Base-by-base conservation (phyloP, 2,113 vertebrate genomes). In the Piprites chloris region DNA sequence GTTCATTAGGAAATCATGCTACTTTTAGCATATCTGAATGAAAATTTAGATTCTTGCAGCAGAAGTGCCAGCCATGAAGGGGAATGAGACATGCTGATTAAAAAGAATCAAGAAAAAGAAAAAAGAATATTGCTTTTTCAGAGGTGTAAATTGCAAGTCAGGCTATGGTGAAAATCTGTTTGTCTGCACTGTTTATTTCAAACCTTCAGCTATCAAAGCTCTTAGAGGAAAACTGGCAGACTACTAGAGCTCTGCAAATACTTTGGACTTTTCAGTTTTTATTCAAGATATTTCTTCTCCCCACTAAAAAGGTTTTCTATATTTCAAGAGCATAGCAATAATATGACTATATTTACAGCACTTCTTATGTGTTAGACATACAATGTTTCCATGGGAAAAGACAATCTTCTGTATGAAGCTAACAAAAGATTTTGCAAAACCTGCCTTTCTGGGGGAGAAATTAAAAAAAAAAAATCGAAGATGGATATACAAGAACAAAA, bases 21-120 rank as follows among this genome's bases (percentile, higher is more conserved):
- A 87, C 74, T 95, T 96, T 94, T 55, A 93, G 46, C 75, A 76
- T 37, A 93, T 84, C 74, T 92, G 76, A 94, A 92, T 73, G 71
- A 76, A 78, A 91, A 88, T 88, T 85, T 93, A 81, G 79, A 88
- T 93, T 85, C 62, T 83, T 89, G 62, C 2, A 5, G 62, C 50
- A 20, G 2, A 58, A 89, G 30, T 75, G 26, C 12, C 42, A 87
- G 42, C 39, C 76, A 47, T 42, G 61, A 90, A 91, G 23, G 17
- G 7, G 41, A 95, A 92, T 59, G 63, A 96, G 53, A 83, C 53
- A 50, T n/a, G 11, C 33, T 74, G 59, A 82, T 89, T 92, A 90
- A 82, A 86, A 93, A 55, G 35, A 85, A 85, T 55, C 20, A 66
- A 94, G 21, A 67, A 58, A 85, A 79, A 23, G 11, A 71, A 59